Conservation (phyloP, 2,113 vertebrate genomes). For the Bucco capensis region DNA sequence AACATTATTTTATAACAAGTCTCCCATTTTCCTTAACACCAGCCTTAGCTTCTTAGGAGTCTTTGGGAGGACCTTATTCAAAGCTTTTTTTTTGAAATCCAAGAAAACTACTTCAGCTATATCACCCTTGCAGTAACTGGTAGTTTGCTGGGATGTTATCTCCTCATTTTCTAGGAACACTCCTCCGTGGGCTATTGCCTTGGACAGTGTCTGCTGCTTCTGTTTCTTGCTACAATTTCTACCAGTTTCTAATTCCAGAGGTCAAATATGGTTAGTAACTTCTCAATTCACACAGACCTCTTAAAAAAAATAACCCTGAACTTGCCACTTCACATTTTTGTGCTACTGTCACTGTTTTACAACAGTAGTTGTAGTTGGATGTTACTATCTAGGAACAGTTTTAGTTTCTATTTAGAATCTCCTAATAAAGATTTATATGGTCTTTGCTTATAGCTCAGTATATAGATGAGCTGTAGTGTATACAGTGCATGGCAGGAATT, state of each 20-base stretch:
- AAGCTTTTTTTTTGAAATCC: background rate
- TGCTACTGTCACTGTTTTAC: background rate
- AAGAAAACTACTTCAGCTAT: background rate
- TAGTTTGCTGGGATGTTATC: background rate
- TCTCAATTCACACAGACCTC: background rate
- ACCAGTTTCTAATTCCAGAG: background rate
- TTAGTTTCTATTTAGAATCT: background rate
- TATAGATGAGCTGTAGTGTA: background rate
- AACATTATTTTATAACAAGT: background rate
- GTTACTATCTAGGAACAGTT: background rate
- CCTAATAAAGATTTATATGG: background rate
- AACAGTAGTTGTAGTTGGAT: background rate
- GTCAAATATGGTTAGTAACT: background rate
- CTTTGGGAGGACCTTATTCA: background rate
- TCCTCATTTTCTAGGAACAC: background rate
- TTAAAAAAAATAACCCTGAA: background rate
- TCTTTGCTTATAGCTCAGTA: background rate
- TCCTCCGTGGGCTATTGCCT: rapidly evolving
- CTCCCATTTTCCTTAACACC: background rate
- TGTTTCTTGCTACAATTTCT: background rate
- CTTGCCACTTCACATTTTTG: background rate
- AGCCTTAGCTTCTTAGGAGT: background rate
- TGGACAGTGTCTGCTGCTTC: background rate
- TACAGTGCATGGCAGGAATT: background rate
- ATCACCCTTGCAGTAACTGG: background rate